Conservation (phyloP, 2,797 vertebrate genomes). For the Gadopsis marmoratus region DNA sequence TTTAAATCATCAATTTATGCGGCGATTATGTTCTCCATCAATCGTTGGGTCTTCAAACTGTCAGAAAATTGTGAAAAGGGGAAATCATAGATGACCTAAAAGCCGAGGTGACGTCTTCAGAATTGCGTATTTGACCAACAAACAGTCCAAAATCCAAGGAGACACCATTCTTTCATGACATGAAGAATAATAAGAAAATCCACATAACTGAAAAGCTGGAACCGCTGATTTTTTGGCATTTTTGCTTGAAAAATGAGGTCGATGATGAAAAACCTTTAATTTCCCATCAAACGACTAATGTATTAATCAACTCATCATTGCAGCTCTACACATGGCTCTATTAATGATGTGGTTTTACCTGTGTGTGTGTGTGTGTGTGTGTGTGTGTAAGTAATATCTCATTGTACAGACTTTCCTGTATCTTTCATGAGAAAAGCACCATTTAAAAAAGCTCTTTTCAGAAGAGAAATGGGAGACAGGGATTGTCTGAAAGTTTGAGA, state of each 20-base stretch:
- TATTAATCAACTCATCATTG: not conserved
- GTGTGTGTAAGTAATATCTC: slow-evolving; percentile 36
- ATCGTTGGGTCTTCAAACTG: not conserved
- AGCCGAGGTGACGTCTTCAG: not conserved
- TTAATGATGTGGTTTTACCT: not conserved
- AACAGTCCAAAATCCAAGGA: not conserved
- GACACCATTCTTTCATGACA: not conserved
- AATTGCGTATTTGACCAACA: not conserved
- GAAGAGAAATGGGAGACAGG: not conserved
- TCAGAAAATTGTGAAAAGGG: not conserved
- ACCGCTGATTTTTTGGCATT: not conserved
- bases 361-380: slow-evolving; percentile 6
- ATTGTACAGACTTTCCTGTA: slow-evolving; percentile 14
- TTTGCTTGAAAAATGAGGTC: not conserved
- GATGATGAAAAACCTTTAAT: not conserved
- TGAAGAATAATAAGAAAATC: not conserved
- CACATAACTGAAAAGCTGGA: not conserved
- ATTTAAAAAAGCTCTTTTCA: slow-evolving; percentile 35
- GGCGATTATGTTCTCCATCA: not conserved
- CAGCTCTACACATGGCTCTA: not conserved
- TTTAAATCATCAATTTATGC: not conserved
- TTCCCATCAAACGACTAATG: not conserved
- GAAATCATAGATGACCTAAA: not conserved
- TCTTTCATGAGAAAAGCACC: slow-evolving; percentile 13
- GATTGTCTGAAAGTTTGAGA: slow-evolving; percentile 45